Conservation (phyloP, 2,888 invertebrate species). For the Hyppa rectilinea region DNA sequence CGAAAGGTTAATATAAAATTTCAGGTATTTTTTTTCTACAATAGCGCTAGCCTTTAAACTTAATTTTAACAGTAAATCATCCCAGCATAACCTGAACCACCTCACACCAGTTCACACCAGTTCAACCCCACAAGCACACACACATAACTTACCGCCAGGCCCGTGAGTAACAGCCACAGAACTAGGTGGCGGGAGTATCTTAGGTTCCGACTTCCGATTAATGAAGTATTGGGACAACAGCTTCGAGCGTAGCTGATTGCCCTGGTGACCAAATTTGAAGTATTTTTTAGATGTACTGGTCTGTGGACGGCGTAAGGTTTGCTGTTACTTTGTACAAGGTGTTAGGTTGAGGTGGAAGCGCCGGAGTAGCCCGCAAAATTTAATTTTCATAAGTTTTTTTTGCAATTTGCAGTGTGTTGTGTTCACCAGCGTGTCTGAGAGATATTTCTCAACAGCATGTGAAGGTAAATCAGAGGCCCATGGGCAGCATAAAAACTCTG, state of each 20-base stretch:
- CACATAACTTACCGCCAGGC: conserved; percentile 92
- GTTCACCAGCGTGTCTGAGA: no score
- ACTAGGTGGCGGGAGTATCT: conserved; percentile 78
- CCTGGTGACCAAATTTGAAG: conserved; percentile 72
- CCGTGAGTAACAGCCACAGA: conserved; percentile 93
- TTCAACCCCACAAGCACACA: not conserved
- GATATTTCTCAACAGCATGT: no score
- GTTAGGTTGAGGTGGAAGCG: no score
- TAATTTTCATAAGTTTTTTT: no score
- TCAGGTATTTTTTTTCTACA: no score
- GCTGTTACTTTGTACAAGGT: not conserved
- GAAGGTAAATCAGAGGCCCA: no score
- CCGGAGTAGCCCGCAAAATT: no score
- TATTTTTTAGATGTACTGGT: conserved; percentile 43
- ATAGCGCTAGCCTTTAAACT: no score
- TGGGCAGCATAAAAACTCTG: no score
- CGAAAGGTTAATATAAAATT: no score
- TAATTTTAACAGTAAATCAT: no score
- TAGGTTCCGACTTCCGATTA: conserved; percentile 86
- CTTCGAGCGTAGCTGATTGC: conserved; percentile 87
- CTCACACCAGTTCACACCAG: not conserved
- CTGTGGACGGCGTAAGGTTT: conserved; percentile 38
- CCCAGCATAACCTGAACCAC: conserved; percentile 22
- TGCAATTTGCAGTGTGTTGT: no score
- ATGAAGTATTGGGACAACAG: conserved; percentile 88